A percentile compares a stretch with the other conserved stretches of the same genome.
These are phyloP conservation scores for Tenodera sinensis DNA, from an alignment of 2,888 invertebrate genomes.

Conservation along the genomic window DNA sequence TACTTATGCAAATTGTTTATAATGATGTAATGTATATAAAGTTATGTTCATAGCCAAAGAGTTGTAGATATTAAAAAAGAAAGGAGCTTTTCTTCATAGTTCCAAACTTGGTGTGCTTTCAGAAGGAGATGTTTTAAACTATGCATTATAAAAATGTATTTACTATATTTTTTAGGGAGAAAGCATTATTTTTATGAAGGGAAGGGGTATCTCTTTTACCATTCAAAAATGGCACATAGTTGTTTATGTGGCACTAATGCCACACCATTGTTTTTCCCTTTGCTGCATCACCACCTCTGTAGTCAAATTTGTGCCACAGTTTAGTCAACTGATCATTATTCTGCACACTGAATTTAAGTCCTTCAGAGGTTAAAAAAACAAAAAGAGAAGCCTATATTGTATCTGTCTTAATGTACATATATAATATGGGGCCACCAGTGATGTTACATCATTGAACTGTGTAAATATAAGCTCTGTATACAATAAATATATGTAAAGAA, in stretches of 20 bases:
- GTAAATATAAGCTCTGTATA: background rate
- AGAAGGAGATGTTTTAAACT: conserved; percentile 2
- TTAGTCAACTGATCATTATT: background rate
- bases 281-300: background rate
- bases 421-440: conserved; percentile 6
- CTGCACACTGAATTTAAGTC: background rate
- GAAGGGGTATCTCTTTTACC: background rate
- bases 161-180: conserved; percentile 10
- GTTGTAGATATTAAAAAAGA: background rate
- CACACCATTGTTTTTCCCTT: background rate
- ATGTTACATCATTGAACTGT: background rate
- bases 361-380: background rate
- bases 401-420: background rate
- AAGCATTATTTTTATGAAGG: conserved; percentile 13
- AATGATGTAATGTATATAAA: background rate
- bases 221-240: conserved; percentile 1
- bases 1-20: background rate
- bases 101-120: background rate
- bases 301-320: background rate
- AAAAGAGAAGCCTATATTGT: background rate
- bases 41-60: background rate
- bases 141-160: background rate
- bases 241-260: background rate
- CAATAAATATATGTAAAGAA: conserved; percentile 15
- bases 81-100: background rate